A percentile compares a stretch with the other conserved stretches of the same genome.
Conservation (phyloP, 2,888 invertebrate genomes). For the Agrenia bidenticulata region DNA sequence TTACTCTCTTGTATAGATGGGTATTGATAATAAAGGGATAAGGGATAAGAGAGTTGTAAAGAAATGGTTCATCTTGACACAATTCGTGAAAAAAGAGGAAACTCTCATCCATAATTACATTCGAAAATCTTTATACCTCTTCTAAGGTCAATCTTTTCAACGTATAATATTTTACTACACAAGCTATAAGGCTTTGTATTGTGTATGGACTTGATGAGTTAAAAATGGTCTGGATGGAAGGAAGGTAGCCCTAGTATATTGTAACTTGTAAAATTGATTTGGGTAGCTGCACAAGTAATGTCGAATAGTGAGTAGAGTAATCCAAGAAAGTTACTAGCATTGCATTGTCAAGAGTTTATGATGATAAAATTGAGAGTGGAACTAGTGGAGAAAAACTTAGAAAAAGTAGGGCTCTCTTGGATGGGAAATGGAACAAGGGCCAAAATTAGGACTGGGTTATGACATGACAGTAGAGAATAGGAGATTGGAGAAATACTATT, state of each 20-base stretch:
- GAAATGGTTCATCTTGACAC: constrained; percentile 23
- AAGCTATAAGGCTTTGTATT: too few species aligned
- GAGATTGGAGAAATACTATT: too few species aligned
- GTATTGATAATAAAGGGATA: background rate
- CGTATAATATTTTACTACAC: too few species aligned
- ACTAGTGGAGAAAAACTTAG: background rate
- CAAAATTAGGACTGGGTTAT: constrained; percentile 49
- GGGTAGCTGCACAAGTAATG: too few species aligned
- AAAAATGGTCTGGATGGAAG: too few species aligned
- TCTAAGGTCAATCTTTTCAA: too few species aligned
- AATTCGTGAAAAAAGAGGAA: background rate
- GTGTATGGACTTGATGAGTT: too few species aligned
- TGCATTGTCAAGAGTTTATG: background rate
- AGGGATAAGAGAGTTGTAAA: constrained; percentile 7
- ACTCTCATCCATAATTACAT: background rate
- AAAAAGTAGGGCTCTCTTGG: constrained; percentile 45
- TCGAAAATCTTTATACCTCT: too few species aligned
- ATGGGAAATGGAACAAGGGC: constrained; percentile 49
- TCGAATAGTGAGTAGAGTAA: too few species aligned
- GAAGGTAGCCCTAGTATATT: too few species aligned
- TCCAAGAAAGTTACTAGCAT: too few species aligned
- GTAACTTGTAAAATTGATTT: too few species aligned
- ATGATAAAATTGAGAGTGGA: constrained; percentile 3
- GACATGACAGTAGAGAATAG: constrained; percentile 16
- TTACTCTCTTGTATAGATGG: background rate